phyloP scores from a whole-genome alignment of 2,888 invertebrate species.

The Philhelius pedissequus region DNA sequence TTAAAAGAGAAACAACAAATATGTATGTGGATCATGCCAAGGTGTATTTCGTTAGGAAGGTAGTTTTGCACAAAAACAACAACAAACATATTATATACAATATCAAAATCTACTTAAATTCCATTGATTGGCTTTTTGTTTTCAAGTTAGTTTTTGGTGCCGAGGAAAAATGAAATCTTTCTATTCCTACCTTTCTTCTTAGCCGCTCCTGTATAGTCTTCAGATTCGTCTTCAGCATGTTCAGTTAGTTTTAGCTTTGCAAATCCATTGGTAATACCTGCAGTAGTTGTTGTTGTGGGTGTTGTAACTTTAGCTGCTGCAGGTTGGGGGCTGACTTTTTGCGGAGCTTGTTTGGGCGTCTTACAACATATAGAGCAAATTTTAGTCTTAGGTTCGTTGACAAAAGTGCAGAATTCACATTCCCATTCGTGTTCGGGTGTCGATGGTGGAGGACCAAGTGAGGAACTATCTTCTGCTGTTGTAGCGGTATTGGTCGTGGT shows the following conservation, averaged over 20 bases:
- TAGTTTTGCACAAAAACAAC: conserved; percentile 39
- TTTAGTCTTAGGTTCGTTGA: conserved; percentile 88
- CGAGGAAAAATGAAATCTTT: conserved; percentile 87
- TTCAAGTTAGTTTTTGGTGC: conserved; percentile 80
- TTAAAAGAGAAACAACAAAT: conserved; percentile 58
- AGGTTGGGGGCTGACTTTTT: conserved; percentile 3
- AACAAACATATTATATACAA: conserved; percentile 19
- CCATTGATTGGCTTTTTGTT: conserved; percentile 67
- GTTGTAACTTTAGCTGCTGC: conserved; percentile 26
- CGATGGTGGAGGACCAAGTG: conserved; percentile 79
- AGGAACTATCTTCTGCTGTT: conserved; percentile 62
- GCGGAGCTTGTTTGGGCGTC: conserved; percentile 80
- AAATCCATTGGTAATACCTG: conserved; percentile 61
- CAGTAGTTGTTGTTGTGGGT: not conserved
- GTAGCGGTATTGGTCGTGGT: not conserved
- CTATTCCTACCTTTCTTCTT: conserved; percentile 85
- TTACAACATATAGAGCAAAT: conserved; percentile 93
- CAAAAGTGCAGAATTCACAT: conserved; percentile 94
- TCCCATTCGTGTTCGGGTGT: conserved; percentile 86
- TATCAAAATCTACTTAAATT: not conserved
- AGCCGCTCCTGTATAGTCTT: conserved; percentile 72
- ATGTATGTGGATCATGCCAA: conserved; percentile 45
- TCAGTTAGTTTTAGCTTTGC: conserved; percentile 66
- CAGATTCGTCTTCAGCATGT: conserved; percentile 59
- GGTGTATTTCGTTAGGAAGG: conserved; percentile 60